These are phyloP conservation scores for Leptocoma aspasia DNA, from an alignment of 2,113 vertebrate species.

Conservation along the genomic window DNA sequence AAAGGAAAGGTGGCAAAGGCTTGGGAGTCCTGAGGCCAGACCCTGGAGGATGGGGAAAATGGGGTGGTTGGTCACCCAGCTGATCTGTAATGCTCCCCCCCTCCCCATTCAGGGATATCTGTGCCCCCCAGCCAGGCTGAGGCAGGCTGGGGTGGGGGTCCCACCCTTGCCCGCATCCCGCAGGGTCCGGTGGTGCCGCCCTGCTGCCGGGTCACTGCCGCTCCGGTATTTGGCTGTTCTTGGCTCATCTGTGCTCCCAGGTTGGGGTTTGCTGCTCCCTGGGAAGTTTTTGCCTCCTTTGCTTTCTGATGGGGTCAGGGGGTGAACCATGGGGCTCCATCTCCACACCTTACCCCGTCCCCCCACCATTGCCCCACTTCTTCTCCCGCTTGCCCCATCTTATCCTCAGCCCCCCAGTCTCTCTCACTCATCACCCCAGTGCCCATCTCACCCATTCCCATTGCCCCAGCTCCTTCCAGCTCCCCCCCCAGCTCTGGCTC, in stretches of 20 bases:
- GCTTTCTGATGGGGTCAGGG: neutral
- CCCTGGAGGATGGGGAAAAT: neutral
- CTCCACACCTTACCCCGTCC: fast-evolving
- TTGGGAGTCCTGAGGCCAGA: neutral
- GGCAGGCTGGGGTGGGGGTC: neutral
- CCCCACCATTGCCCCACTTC: neutral
- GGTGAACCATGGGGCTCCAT: neutral
- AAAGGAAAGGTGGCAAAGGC: neutral
- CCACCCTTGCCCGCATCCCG: fast-evolving
- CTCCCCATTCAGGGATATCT: neutral
- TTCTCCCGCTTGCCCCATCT: neutral
- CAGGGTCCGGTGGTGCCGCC: fast-evolving
- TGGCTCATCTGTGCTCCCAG: neutral
- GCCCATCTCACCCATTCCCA: neutral
- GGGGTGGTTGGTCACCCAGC: neutral
- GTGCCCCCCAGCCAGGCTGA: fast-evolving
- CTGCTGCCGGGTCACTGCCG: fast-evolving
- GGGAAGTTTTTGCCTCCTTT: neutral
- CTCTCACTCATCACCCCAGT: neutral
- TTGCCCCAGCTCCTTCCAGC: neutral
- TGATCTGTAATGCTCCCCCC: fast-evolving
- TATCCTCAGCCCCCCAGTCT: neutral
- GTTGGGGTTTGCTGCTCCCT: neutral
- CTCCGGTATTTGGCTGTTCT: neutral
- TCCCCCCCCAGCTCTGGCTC: neutral